Base-by-base conservation (phyloP, 1,140 invertebrate genomes). In the Mesaphorura yosii region DNA sequence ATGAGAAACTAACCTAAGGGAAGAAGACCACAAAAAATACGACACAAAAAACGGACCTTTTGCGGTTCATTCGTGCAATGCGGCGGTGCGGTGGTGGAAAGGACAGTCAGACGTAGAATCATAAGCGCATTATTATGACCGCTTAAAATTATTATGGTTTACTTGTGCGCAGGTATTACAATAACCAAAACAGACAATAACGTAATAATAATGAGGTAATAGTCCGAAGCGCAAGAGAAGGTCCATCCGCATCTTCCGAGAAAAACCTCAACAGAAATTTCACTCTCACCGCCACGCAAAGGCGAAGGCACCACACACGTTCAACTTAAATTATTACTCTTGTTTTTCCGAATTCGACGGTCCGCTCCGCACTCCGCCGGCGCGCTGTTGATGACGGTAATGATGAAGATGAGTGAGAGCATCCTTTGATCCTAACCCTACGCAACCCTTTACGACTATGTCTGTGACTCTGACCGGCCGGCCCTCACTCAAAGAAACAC, bases 211-310 rank as follows among this genome's bases (percentile, higher is more conserved):
- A n/a, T n/a, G n/a, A n/a, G n/a, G n/a, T n/a, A n/a, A n/a, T n/a
- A n/a, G n/a, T n/a, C n/a, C n/a, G n/a, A n/a, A n/a, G n/a, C n/a
- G n/a, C n/a, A n/a, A n/a, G n/a, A n/a, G n/a, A n/a, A n/a, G n/a
- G 25, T 20, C 15, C 23, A 22, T 17, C 28, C 17, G 14, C 29
- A 31, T 49, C 53, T 55, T 57, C 49, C 42, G 14, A 57, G 48
- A 57, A 57, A 57, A 46, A 31, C 48, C 42, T n/a, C n/a, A n/a
- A n/a, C n/a, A n/a, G 23, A 57, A 57, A 57, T 46, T 51, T 57
- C 42, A 48, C 28, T 47, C 55, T 51, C 29, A 23, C 25, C 28
- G n/a, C n/a, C 42, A 14, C 10, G 10, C 22, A 6, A 17, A 41
- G 29, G 48, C 48, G 49, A 57, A 41, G 51, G 47, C 46, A 57